Evolutionary conservation across 2,113 vertebrate species (phyloP).

Genomic region (Acanthochromis polyacanthus): DNA sequence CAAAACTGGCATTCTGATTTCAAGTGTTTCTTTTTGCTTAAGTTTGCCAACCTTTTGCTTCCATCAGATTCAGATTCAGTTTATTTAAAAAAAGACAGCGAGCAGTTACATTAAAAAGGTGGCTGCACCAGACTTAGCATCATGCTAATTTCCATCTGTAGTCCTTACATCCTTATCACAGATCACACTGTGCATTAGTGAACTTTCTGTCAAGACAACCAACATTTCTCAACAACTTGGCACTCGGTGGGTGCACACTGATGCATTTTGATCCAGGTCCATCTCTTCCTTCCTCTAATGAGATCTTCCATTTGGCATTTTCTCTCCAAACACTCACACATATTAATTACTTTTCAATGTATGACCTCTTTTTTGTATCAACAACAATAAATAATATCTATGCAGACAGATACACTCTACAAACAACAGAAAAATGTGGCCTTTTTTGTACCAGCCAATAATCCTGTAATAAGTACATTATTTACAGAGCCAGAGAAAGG

Average conservation of each 20-base stretch:
- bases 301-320: constrained; percentile 19
- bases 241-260: background rate
- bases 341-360: constrained; percentile 6
- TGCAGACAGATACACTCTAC: constrained; percentile 33
- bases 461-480: constrained; percentile 2
- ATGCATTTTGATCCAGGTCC: background rate
- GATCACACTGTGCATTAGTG: too few relatives aligned
- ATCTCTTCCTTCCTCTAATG: too few relatives aligned
- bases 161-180: too few relatives aligned
- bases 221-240: background rate
- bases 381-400: constrained; percentile 43
- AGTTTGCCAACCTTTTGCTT: background rate
- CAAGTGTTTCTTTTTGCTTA: background rate
- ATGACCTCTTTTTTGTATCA: constrained; percentile 27
- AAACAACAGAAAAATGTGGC: constrained; percentile 29
- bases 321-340: constrained; percentile 2
- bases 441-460: constrained; percentile 6
- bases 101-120: too few relatives aligned
- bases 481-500: constrained; percentile 28
- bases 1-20: too few relatives aligned
- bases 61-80: background rate
- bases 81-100: too few relatives aligned
- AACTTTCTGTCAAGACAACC: background rate
- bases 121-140: too few relatives aligned
- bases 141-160: too few relatives aligned